A percentile compares a stretch with the other conserved stretches of the same genome.
These are phyloP conservation scores for Gyps fulvus DNA, from an alignment of 2,113 vertebrate genomes.

Conservation along the genomic window DNA sequence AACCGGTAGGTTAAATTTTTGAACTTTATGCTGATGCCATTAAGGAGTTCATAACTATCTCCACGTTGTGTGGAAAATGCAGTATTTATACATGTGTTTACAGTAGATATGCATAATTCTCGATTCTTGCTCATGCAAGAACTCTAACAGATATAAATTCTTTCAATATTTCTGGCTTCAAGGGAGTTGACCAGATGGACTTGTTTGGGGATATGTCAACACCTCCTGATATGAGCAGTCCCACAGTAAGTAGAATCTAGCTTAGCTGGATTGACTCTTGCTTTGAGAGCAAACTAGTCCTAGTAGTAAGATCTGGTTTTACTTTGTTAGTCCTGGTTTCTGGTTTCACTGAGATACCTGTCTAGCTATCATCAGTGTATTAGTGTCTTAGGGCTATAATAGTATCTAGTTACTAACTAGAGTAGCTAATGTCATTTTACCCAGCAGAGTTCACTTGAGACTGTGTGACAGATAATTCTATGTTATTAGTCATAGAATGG, in stretches of 20 bases:
- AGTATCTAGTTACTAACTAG: not conserved
- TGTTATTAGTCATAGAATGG: not conserved
- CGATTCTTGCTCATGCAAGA: not conserved
- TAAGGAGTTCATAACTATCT: not conserved
- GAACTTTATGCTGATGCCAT: not conserved
- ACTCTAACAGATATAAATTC: not conserved
- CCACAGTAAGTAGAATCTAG: constrained; percentile 82
- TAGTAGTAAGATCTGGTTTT: not conserved
- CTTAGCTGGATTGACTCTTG: not conserved
- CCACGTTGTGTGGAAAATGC: not conserved
- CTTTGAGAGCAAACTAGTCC: not conserved
- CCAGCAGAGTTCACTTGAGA: not conserved
- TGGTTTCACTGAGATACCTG: not conserved
- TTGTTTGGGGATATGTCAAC: constrained; percentile 98
- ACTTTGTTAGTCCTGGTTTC: not conserved
- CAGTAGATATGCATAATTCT: not conserved
- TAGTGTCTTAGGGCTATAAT: not conserved
- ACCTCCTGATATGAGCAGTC: constrained; percentile 87
- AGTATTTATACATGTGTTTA: not conserved
- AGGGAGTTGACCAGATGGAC: constrained; percentile 88
- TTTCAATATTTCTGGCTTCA: constrained; percentile 61
- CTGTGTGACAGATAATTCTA: not conserved
- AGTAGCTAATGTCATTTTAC: not conserved
- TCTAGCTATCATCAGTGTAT: not conserved
- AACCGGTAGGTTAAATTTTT: constrained; percentile 71